Evolutionary conservation across 2,888 invertebrate genomes (phyloP).

Genomic region (Pachymerium ferrugineum): DNA sequence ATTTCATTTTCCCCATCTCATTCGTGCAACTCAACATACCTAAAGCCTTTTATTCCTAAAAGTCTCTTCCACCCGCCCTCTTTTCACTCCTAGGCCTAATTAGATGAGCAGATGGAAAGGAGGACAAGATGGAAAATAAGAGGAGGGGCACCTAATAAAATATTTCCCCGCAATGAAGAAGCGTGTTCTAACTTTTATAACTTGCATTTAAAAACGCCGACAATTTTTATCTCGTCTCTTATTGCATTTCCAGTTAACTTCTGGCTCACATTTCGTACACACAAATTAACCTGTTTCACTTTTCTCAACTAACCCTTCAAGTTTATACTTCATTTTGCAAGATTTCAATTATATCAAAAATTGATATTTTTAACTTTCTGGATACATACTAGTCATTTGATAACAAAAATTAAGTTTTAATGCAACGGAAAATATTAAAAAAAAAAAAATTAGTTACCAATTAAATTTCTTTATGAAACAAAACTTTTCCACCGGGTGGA

Average conservation of each 20-base stretch:
- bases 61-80: not conserved
- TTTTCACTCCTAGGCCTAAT: conserved; percentile 19
- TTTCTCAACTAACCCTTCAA: not conserved
- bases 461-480: too few relatives aligned
- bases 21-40: conserved; percentile 13
- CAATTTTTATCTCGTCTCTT: too few relatives aligned
- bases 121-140: not conserved
- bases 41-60: conserved; percentile 19
- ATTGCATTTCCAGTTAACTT: not conserved
- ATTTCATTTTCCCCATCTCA: conserved; percentile 15
- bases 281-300: too few relatives aligned
- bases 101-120: conserved; percentile 18
- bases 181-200: not conserved
- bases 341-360: too few relatives aligned
- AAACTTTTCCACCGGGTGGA: too few relatives aligned
- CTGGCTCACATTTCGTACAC: not conserved
- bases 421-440: too few relatives aligned
- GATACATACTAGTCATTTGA: too few relatives aligned
- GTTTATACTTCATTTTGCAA: too few relatives aligned
- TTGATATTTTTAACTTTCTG: too few relatives aligned
- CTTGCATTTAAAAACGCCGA: too few relatives aligned
- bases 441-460: too few relatives aligned
- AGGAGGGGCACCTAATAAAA: conserved; percentile 1
- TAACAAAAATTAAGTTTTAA: too few relatives aligned
- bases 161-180: not conserved